Percentiles rank a stretch among this genome's conserved stretches.
These are phyloP conservation scores for Aplodontia rufa DNA, from an alignment of 2,113 vertebrate genomes.

Conservation along the genomic window DNA sequence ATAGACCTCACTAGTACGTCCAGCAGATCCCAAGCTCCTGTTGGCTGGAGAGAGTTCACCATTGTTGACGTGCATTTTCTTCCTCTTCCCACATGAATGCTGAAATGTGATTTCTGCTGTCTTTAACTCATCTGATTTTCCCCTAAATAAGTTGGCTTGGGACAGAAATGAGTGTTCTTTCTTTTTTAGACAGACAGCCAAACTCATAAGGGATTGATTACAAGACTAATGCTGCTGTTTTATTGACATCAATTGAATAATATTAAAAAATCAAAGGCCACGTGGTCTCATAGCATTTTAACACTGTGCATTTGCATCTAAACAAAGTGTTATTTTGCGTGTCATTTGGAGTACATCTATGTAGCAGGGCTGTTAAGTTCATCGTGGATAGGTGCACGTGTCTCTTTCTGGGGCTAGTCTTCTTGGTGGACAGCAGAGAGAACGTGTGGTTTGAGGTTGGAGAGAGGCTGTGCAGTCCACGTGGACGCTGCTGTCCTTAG, in stretches of 20 bases:
- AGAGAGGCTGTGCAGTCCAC: not conserved
- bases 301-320: constrained; percentile 66
- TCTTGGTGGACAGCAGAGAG: not conserved
- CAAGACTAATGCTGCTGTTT: constrained; percentile 76
- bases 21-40: not conserved
- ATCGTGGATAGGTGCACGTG: constrained; percentile 23
- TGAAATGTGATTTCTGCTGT: constrained; percentile 54
- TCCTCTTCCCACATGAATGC: not conserved
- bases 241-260: constrained; percentile 79
- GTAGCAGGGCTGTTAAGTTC: constrained; percentile 26
- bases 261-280: constrained; percentile 67
- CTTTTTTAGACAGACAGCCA: constrained; percentile 58
- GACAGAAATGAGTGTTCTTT: constrained; percentile 71
- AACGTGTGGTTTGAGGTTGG: not conserved
- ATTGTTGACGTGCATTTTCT: constrained; percentile 1
- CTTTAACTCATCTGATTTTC: constrained; percentile 28
- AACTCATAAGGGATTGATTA: constrained; percentile 80
- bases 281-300: constrained; percentile 79
- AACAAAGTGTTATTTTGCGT: constrained; percentile 70
- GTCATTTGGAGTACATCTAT: constrained; percentile 42
- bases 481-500: not conserved
- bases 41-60: not conserved
- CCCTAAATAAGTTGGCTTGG: constrained; percentile 63
- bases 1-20: not conserved
- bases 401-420: not conserved